phyloP scores from a whole-genome alignment of 2,888 invertebrate species.

The Ormyrus nitidulus region DNA sequence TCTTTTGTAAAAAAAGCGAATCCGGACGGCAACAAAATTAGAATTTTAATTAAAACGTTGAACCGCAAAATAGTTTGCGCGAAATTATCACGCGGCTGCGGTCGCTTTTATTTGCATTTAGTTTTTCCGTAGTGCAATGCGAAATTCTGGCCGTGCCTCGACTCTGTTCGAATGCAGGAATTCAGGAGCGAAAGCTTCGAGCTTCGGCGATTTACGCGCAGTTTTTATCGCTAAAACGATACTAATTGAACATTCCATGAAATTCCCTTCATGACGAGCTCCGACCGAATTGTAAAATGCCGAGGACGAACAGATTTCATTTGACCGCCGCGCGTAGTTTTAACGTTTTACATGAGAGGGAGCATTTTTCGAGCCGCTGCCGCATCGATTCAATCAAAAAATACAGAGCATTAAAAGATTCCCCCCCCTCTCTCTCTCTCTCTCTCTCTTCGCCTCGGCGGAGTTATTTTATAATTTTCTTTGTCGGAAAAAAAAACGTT shows the following conservation, averaged over 20 bases:
- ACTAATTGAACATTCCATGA: slow-evolving; percentile 61
- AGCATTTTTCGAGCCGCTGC: too few species aligned
- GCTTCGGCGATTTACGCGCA: slow-evolving; percentile 57
- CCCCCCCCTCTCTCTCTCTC: too few species aligned
- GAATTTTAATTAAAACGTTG: slow-evolving; percentile 55
- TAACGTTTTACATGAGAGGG: slow-evolving; percentile 10
- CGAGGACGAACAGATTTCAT: slow-evolving; percentile 9
- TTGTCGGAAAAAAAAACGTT: background rate
- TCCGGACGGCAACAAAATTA: slow-evolving; percentile 31
- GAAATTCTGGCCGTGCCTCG: slow-evolving; percentile 47
- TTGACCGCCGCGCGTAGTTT: background rate
- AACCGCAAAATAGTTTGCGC: slow-evolving; percentile 48
- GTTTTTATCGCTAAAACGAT: slow-evolving; percentile 58
- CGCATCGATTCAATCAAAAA: too few species aligned
- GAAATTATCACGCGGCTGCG: slow-evolving; percentile 31
- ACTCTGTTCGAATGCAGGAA: slow-evolving; percentile 56
- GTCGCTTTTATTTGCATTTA: background rate
- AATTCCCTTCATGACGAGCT: slow-evolving; percentile 16
- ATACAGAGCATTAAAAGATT: too few species aligned
- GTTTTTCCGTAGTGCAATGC: slow-evolving; percentile 20
- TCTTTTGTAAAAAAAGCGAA: slow-evolving; percentile 28
- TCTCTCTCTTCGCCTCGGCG: background rate
- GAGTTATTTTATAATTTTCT: slow-evolving; percentile 45
- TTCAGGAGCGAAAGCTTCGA: slow-evolving; percentile 56
- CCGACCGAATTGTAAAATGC: slow-evolving; percentile 31